phyloP scores from a whole-genome alignment of 2,113 vertebrate genomes.

The Lepidiolamprologus cunningtoni region DNA sequence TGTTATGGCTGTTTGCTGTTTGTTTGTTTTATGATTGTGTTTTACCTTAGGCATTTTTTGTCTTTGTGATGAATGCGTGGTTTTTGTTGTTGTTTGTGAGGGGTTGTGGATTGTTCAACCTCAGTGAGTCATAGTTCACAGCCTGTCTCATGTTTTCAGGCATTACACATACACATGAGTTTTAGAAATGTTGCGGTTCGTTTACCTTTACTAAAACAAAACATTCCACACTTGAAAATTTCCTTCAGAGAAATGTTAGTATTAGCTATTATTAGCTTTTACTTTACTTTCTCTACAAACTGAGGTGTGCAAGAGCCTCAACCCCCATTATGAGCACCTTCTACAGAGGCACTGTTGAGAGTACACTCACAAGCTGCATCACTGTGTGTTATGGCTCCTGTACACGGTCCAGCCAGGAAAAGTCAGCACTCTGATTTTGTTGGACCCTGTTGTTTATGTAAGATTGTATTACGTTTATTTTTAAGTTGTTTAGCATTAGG shows the following conservation, averaged over 20 bases:
- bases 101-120: not conserved
- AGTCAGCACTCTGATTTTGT: not conserved
- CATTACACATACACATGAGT: not conserved
- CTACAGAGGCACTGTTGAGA: not conserved
- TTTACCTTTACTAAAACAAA: not conserved
- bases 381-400: not conserved
- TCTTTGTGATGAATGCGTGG: not conserved
- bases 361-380: not conserved
- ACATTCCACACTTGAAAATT: not conserved
- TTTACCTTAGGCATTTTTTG: not conserved
- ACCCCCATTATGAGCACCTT: not conserved
- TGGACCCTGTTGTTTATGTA: not conserved
- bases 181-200: not conserved
- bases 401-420: not conserved
- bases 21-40: not conserved
- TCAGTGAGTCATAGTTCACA: not conserved
- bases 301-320: not conserved
- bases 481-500: not conserved
- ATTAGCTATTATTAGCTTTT: not conserved
- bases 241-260: not conserved
- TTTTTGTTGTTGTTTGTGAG: not conserved
- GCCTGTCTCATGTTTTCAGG: not conserved
- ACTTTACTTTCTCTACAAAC: not conserved
- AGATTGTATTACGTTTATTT: not conserved
- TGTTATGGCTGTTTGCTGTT: not conserved